Percentiles rank a stretch among this genome's conserved stretches.
Conservation (phyloP, 2,797 vertebrate species). For the Gephyroberyx darwinii region DNA sequence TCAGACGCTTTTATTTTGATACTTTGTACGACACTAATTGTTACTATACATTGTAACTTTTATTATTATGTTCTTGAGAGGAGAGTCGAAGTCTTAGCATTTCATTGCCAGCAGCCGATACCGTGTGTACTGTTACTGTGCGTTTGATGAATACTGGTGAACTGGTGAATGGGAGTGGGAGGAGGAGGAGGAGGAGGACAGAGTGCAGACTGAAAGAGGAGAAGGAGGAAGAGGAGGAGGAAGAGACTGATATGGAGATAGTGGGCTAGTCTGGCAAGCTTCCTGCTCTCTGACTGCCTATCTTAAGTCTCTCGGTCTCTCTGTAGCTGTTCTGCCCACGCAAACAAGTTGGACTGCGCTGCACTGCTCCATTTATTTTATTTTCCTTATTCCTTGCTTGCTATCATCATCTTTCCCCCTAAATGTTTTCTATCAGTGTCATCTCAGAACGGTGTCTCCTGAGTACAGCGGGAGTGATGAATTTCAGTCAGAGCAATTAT, state of each 20-base stretch:
- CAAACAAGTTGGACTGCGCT: neutral
- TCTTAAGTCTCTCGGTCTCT: constrained; percentile 10
- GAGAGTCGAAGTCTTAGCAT: too few species aligned
- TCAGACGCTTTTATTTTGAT: too few species aligned
- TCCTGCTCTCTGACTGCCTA: constrained; percentile 57
- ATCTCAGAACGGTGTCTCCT: constrained; percentile 30
- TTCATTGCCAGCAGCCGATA: too few species aligned
- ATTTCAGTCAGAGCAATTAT: constrained; percentile 44
- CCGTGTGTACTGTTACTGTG: too few species aligned
- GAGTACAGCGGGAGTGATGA: constrained; percentile 13
- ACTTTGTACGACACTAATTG: too few species aligned
- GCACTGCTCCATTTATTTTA: too few species aligned
- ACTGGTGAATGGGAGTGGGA: neutral
- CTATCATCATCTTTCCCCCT: constrained; percentile 4
- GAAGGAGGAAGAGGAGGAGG: constrained; percentile 3
- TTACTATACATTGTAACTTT: too few species aligned
- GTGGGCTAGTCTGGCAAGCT: constrained; percentile 62
- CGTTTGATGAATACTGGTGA: too few species aligned
- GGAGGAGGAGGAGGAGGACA: constrained; percentile 24
- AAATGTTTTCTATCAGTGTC: constrained; percentile 15
- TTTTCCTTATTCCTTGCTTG: neutral
- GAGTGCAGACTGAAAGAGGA: constrained; percentile 17
- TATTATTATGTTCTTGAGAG: too few species aligned
- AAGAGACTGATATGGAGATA: constrained; percentile 53
- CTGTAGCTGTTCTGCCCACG: neutral